phyloP scores from a whole-genome alignment of 2,113 vertebrate genomes.

The Hassar affinis region DNA sequence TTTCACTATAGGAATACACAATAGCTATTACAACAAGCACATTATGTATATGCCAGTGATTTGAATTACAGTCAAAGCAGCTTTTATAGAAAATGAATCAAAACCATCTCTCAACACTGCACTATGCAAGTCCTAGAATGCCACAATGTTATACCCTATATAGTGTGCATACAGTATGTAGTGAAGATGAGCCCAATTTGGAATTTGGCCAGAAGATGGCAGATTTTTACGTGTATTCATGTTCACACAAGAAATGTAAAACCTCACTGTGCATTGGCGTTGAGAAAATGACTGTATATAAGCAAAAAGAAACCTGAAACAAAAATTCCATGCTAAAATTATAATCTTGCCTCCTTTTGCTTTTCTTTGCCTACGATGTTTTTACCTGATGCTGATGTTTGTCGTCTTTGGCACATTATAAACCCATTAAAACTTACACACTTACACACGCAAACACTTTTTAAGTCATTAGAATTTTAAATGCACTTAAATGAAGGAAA shows the following conservation, averaged over 20 bases:
- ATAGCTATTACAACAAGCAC: background rate
- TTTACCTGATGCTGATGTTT: background rate
- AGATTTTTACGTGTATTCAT: background rate
- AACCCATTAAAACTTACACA: background rate
- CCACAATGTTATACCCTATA: background rate
- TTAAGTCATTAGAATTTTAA: background rate
- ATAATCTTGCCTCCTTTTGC: background rate
- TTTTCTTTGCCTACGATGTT: no score
- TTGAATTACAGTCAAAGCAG: background rate
- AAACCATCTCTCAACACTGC: background rate
- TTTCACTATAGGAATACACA: background rate
- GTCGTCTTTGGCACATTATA: background rate
- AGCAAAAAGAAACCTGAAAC: background rate
- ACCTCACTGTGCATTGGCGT: background rate
- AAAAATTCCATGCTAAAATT: background rate
- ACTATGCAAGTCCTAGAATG: background rate
- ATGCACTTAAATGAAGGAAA: background rate
- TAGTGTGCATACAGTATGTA: background rate
- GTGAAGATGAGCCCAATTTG: background rate
- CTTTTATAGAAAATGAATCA: background rate
- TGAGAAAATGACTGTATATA: background rate
- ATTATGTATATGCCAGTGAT: background rate
- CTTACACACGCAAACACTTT: background rate
- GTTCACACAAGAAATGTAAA: background rate
- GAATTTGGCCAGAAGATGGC: background rate